Conservation (phyloP, 2,797 vertebrate genomes). For the Liasis olivaceus region DNA sequence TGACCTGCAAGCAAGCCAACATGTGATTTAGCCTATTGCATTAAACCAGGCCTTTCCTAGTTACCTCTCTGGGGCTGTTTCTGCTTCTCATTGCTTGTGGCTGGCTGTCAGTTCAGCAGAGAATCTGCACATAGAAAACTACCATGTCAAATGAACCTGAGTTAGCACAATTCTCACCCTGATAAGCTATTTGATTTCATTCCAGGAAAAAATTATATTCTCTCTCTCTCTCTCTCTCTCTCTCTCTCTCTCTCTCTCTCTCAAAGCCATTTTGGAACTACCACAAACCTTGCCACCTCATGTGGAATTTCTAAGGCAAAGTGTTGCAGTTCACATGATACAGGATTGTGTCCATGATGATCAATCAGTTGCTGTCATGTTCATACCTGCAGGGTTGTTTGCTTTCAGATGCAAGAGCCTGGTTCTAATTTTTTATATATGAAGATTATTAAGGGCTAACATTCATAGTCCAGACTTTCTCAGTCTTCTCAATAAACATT, state of each 20-base stretch:
- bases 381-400: neutral
- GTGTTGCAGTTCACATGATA: neutral
- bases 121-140: neutral
- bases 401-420: neutral
- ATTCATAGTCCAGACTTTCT: neutral
- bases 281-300: neutral
- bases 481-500: neutral
- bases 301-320: neutral
- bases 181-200: neutral
- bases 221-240: neutral
- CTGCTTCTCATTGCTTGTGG: neutral
- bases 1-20: neutral
- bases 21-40: neutral
- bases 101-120: neutral
- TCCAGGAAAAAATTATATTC: neutral
- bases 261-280: neutral
- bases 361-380: neutral
- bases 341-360: neutral
- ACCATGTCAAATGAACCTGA: neutral
- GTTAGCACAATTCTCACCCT: neutral
- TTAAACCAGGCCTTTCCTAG: neutral
- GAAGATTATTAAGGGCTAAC: neutral
- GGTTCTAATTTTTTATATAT: neutral
- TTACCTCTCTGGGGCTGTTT: neutral
- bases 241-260: neutral